Percentiles rank a stretch among this genome's conserved stretches.
Conservation (phyloP, 2,888 invertebrate species). For the Rhagonycha fulva region DNA sequence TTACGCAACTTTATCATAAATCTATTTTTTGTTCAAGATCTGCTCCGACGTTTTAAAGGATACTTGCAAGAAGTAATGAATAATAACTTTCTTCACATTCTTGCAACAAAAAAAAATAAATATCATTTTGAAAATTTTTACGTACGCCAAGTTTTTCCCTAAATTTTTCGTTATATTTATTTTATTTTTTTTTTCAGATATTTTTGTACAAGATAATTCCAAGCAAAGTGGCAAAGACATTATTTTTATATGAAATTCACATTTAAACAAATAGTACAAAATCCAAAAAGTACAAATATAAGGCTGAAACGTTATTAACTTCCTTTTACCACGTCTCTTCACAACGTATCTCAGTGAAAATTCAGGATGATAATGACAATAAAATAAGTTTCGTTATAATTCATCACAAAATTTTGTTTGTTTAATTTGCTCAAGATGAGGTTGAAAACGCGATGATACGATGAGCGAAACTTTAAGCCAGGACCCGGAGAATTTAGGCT, state of each 20-base stretch:
- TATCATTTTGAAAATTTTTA: neutral
- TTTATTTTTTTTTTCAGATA: slow-evolving; percentile 21
- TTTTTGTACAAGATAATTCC: slow-evolving; percentile 33
- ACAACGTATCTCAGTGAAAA: slow-evolving; percentile 53
- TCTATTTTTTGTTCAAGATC: slow-evolving; percentile 4
- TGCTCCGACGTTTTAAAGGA: slow-evolving; percentile 1
- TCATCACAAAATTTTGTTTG: slow-evolving; percentile 10
- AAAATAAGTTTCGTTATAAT: slow-evolving; percentile 31
- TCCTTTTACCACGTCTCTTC: slow-evolving; percentile 34
- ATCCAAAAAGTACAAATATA: slow-evolving; percentile 51
- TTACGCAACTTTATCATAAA: slow-evolving; percentile 3
- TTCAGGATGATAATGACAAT: slow-evolving; percentile 47
- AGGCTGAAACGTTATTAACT: slow-evolving; percentile 39
- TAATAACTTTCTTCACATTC: neutral
- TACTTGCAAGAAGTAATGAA: neutral
- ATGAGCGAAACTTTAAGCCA: slow-evolving; percentile 60
- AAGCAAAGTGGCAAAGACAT: slow-evolving; percentile 37
- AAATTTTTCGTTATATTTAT: neutral
- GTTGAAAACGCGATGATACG: slow-evolving; percentile 43
- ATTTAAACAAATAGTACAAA: slow-evolving; percentile 49
- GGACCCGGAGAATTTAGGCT: slow-evolving; percentile 58
- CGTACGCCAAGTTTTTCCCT: neutral
- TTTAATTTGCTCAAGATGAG: slow-evolving; percentile 33
- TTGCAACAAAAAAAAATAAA: neutral
- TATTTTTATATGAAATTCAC: slow-evolving; percentile 52